phyloP scores from a whole-genome alignment of 2,888 invertebrate species.

The Cecidostiba fungosa region DNA sequence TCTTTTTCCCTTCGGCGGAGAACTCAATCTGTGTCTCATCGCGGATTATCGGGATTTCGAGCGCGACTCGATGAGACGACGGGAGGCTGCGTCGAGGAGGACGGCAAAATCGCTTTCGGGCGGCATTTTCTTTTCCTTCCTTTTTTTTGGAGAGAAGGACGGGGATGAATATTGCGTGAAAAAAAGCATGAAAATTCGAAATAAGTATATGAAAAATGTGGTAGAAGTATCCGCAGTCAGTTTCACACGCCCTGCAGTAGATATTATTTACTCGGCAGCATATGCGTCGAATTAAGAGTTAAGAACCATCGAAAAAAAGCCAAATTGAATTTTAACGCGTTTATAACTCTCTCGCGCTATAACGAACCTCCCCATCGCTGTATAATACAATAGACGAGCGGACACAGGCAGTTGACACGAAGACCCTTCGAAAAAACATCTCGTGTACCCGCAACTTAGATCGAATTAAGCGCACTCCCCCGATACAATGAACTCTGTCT shows the following conservation, averaged over 20 bases:
- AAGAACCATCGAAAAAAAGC: background rate
- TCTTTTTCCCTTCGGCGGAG: slow-evolving; percentile 71
- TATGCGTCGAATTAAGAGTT: slow-evolving; percentile 14
- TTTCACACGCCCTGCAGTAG: too few relatives aligned
- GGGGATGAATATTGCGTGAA: slow-evolving; percentile 4
- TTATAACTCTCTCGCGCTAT: background rate
- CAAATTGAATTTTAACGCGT: background rate
- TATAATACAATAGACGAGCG: background rate
- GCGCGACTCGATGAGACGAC: slow-evolving; percentile 33
- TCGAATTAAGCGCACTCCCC: background rate
- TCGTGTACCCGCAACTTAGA: slow-evolving; percentile 6
- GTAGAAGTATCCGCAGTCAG: too few relatives aligned
- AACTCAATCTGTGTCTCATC: slow-evolving; percentile 79
- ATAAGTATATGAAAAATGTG: background rate
- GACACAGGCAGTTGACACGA: slow-evolving; percentile 19
- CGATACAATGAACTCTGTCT: background rate
- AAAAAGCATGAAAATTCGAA: background rate
- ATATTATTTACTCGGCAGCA: background rate
- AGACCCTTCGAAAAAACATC: slow-evolving; percentile 15
- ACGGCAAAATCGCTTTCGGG: slow-evolving; percentile 54
- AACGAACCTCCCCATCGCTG: background rate
- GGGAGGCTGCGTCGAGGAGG: slow-evolving; percentile 5
- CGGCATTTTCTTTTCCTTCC: background rate
- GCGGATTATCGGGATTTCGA: slow-evolving; percentile 79
- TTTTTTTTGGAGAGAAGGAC: background rate